phyloP scores from a whole-genome alignment of 2,113 vertebrate species.

The Penelope pileata region DNA sequence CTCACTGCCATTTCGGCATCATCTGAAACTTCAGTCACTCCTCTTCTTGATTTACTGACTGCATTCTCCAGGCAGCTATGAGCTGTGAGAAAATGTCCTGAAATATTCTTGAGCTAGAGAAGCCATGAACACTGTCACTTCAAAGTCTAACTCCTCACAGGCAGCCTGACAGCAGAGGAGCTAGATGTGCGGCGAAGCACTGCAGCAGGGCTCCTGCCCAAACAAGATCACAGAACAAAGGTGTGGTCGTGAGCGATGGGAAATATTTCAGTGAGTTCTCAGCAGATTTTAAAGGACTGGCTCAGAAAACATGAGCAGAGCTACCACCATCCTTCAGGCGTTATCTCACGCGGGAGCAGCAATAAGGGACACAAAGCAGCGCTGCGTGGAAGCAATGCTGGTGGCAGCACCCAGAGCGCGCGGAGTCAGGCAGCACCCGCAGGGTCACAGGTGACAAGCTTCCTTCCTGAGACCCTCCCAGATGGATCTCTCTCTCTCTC shows the following conservation, averaged over 20 bases:
- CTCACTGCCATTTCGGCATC: neutral
- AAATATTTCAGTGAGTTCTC: neutral
- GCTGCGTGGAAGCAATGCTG: neutral
- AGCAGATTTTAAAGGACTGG: neutral
- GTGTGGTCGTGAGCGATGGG: neutral
- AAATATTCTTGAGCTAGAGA: neutral
- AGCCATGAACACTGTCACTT: slow-evolving; percentile 36
- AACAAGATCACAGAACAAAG: neutral
- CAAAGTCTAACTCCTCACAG: neutral
- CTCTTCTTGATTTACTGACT: neutral
- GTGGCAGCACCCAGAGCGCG: fast-evolving
- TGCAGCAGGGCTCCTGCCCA: neutral
- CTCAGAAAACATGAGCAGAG: neutral
- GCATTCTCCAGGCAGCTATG: neutral
- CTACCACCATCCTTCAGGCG: neutral
- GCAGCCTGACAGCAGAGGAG: neutral
- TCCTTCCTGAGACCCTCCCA: neutral
- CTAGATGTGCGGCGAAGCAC: neutral
- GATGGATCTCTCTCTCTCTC: no score
- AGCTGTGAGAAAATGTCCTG: neutral
- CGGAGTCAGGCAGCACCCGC: no score
- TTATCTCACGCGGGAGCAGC: neutral
- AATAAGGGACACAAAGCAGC: neutral
- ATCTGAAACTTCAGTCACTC: neutral
- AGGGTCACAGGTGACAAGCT: no score